Evolutionary conservation across 2,888 invertebrate genomes (phyloP), one percentile per base, ranked within the genome.

Genomic region (Phyllotreta cruciferae): DNA sequence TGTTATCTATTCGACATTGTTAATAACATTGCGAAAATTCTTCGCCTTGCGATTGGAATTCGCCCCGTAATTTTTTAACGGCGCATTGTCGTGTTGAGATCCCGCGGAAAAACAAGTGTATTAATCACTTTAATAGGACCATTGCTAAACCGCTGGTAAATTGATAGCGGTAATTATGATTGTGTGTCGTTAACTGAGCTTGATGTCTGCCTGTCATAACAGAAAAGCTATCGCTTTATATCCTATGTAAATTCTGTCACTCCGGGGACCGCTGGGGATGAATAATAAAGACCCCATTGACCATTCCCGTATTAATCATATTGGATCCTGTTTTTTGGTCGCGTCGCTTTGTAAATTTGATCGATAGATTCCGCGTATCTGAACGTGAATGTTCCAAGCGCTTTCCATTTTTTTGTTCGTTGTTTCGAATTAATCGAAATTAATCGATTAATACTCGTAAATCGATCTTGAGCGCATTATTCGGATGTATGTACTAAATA

Each of bases 41-140:
- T 24, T 24, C 24, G 4, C 24, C 24, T 24, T 24, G 24, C 24
- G 4, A 24, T 24, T 24, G 24, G 24, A 24, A 24, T 24, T 24
- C 24, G 24, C 24, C 24, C 24, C 2, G 41, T 41, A 41, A 41
- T 41, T 75, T 76, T 75, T 77, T 77, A 74, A 77, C 76, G 75
- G 74, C 76, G 75, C 73, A 73, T 73, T 73, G 75, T 75, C 71
- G 74, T 74, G 75, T 74, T 72, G 74, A 74, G 74, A 71, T 74
- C 73, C 71, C 71, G 36, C 35, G 62, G 45, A 75, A 77, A 78
- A 77, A 78, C 75, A 75, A 75, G 68, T 69, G 70, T 73, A 80
- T 80, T 78, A 74, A 80, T 80, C 80, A 79, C 75, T 78, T 78
- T 79, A 79, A 80, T 79, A 75, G 78, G 75, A 70, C 72, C 74